Base-by-base conservation (phyloP, 2,888 invertebrate genomes). In the Lepetodrilus schrolli region DNA sequence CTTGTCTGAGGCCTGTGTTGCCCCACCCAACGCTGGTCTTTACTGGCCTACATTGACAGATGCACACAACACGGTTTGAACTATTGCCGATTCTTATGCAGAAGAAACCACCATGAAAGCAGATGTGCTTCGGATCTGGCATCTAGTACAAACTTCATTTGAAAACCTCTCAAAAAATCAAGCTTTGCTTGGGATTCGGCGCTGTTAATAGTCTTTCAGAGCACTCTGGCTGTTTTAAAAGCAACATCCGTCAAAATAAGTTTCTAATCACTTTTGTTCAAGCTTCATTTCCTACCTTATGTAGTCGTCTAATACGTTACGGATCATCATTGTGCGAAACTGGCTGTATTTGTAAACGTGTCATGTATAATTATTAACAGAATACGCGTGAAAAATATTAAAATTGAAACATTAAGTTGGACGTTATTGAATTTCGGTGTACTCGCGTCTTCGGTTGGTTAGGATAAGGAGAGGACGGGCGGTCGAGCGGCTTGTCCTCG, bases 81-180 rank as follows among this genome's bases (percentile, higher is more conserved):
- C 30, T 30, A 58, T 34, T 58, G 58, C n/a, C 58, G 34, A 58
- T 58, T 58, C 58, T 58, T 58, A 58, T 58, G 58, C 58, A 58
- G 58, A 58, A 30, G 30, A 34, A 34, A 30, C 58, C 17, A 17
- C 30, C 34, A 30, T 17, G 34, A 58, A 30, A 30, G 58, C 58
- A 58, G 58, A 58, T 58, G 58, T 58, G 58, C 58, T 30, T 58
- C 58, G 26, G 58, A 30, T 58, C 26, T 34, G 26, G 26, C 34
- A 23, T 17, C 58, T 30, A 58, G 58, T 30, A 58, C 17, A 58
- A 17, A 10, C 30, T 30, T 58, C 58, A 58, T 30, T n/a, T 34
- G 58, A 26, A 30, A 26, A 30, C 58, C 58, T 58, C 58, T 58
- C 58, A 26, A 58, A 58, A n/a, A 58, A 30, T 34, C 34, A 17